Conservation (phyloP, 2,888 invertebrate species). For the Diarsia brunnea region DNA sequence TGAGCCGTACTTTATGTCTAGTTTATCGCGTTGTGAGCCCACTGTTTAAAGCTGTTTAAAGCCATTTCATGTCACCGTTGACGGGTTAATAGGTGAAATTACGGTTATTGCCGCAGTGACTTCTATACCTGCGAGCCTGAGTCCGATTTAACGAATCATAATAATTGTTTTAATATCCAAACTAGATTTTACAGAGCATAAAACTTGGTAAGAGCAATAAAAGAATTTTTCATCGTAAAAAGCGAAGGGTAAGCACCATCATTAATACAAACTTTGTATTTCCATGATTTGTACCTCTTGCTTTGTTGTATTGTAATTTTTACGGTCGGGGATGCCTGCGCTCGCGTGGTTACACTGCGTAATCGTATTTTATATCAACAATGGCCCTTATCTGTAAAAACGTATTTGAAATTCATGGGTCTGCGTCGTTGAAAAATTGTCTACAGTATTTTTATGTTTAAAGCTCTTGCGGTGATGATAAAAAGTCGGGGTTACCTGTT, state of each 20-base stretch:
- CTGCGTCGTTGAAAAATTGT: conserved; percentile 85
- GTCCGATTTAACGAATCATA: conserved; percentile 61
- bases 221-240: conserved; percentile 81
- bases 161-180: conserved; percentile 72
- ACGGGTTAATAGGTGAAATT: conserved; percentile 63
- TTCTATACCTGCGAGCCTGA: conserved; percentile 45
- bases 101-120: conserved; percentile 50
- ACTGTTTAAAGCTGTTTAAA: conserved; percentile 59
- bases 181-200: conserved; percentile 73
- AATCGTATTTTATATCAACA: conserved; percentile 89
- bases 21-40: conserved; percentile 44
- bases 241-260: conserved; percentile 78
- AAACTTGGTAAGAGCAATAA: conserved; percentile 75
- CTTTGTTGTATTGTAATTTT: conserved; percentile 88
- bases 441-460: conserved; percentile 84
- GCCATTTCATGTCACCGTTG: conserved; percentile 62
- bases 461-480: conserved; percentile 80
- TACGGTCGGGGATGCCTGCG: conserved; percentile 81
- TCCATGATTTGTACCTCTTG: conserved; percentile 85
- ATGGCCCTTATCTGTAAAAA: conserved; percentile 87
- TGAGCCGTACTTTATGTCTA: conserved; percentile 42
- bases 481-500: conserved; percentile 76
- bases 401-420: conserved; percentile 88
- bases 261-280: conserved; percentile 86
- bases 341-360: conserved; percentile 87